These are phyloP conservation scores for Lycaena phlaeas DNA, from an alignment of 2,888 invertebrate species.

Conservation along the genomic window DNA sequence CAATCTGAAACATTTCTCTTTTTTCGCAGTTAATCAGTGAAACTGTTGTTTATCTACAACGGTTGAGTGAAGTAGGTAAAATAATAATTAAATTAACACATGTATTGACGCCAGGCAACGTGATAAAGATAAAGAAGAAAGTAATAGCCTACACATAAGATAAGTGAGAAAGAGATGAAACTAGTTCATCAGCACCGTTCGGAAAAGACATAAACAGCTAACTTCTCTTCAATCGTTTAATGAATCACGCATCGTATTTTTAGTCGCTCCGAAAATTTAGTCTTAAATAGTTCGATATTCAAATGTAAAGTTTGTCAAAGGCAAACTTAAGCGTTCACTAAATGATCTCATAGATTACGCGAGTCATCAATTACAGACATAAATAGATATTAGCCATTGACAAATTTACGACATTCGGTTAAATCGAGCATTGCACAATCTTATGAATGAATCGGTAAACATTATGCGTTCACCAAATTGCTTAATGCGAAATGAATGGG, in stretches of 20 bases:
- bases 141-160: conserved; percentile 36
- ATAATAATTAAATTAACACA: conserved; percentile 62
- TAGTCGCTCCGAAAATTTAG: conserved; percentile 16
- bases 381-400: conserved; percentile 19
- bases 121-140: conserved; percentile 23
- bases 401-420: conserved; percentile 28
- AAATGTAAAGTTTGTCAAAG: too few species aligned
- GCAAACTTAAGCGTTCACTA: too few species aligned
- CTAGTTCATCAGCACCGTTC: conserved; percentile 37
- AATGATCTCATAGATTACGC: background rate
- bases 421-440: conserved; percentile 45
- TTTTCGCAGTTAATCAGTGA: conserved; percentile 9
- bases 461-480: conserved; percentile 62
- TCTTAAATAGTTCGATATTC: conserved; percentile 14
- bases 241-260: conserved; percentile 27
- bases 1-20: too few species aligned
- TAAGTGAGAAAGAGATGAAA: conserved; percentile 46
- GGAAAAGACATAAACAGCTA: conserved; percentile 36
- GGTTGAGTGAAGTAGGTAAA: conserved; percentile 31
- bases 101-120: conserved; percentile 42
- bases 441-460: conserved; percentile 63
- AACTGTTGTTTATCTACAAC: conserved; percentile 22
- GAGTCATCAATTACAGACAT: conserved; percentile 2
- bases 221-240: conserved; percentile 51
- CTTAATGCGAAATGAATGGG: conserved; percentile 69